Evolutionary conservation across 2,797 vertebrate species (phyloP), one percentile per base, ranked within the genome.

Genomic region (Falco columbarius): DNA sequence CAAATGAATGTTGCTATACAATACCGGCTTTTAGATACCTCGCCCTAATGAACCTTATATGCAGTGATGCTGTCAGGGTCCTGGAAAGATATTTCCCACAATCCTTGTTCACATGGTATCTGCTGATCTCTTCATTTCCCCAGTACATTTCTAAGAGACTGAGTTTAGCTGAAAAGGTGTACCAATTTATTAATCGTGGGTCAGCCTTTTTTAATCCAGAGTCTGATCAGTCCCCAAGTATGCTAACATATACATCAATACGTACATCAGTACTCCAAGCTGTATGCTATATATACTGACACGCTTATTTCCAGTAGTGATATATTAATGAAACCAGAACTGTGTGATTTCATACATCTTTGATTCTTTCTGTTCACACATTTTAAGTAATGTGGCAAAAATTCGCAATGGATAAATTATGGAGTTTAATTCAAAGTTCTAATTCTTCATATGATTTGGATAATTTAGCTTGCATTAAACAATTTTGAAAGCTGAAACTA

Each of bases 401-500:
- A 83, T 22, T 81, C 6, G 1, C 67, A 68, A 70, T 51, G 56
- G 40, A 46, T 71, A 88, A 80, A 90, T 86, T 83, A 80, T 7
- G 80, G 32, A 0, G 10, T 66, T 91, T 92, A 81, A 91, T 81
- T 94, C 89, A 77, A 75, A 75, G 67, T 68, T 92, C 55, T 40
- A 62, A 86, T 40, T 86, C 81, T 88, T 91, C 56, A 9, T 93
- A 56, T 49, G 51, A 81, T 81, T 89, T 86, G 44, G 86, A 54
- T 55, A 91, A 89, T 95, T 87, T 81, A 95, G 38, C 29, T 79
- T 82, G 66, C 56, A 82, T 89, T 91, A 89, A 91, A 75, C 24
- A 85, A 91, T 91, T 94, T 38, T 66, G 30, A 84, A 96, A 95
- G 62, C 9, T 79, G 47, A 94, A 94, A 80, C 65, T 59, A 81